Conservation (phyloP, 92 coral and sea anemone species). For the Epizoanthus illoricatus region DNA sequence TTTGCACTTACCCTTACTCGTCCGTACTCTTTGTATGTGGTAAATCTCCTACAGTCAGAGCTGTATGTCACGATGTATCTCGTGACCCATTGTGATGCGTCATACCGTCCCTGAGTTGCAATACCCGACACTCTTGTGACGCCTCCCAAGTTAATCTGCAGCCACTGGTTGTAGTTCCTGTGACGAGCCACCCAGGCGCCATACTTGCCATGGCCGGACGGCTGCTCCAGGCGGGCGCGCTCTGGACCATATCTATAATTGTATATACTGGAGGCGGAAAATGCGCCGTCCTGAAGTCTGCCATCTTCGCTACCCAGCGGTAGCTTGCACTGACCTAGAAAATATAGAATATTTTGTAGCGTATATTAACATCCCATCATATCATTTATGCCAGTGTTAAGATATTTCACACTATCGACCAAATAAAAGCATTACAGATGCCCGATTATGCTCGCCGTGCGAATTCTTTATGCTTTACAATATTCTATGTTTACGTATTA, state of each 20-base stretch:
- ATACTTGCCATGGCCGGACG: constrained; percentile 56
- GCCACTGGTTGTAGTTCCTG: constrained; percentile 66
- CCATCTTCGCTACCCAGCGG: constrained; percentile 75
- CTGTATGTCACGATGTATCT: constrained; percentile 43
- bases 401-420: too few relatives aligned
- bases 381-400: too few relatives aligned
- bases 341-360: background rate
- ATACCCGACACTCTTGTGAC: constrained; percentile 70
- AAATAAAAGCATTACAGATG: too few relatives aligned
- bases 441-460: too few relatives aligned
- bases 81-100: constrained; percentile 60
- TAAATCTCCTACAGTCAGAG: constrained; percentile 15
- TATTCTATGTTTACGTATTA: too few relatives aligned
- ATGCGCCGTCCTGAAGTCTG: constrained; percentile 60
- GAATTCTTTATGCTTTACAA: too few relatives aligned
- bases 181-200: constrained; percentile 80
- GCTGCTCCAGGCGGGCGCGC: constrained; percentile 66
- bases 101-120: constrained; percentile 78
- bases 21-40: constrained; percentile 26
- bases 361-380: too few relatives aligned
- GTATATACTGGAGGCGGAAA: constrained; percentile 60
- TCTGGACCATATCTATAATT: constrained; percentile 80
- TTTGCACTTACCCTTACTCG: constrained; percentile 25
- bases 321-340: constrained; percentile 68
- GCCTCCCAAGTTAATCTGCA: constrained; percentile 60